Evolutionary conservation across 2,797 vertebrate genomes (phyloP).

Genomic region (Pyrocephalus nanus): DNA sequence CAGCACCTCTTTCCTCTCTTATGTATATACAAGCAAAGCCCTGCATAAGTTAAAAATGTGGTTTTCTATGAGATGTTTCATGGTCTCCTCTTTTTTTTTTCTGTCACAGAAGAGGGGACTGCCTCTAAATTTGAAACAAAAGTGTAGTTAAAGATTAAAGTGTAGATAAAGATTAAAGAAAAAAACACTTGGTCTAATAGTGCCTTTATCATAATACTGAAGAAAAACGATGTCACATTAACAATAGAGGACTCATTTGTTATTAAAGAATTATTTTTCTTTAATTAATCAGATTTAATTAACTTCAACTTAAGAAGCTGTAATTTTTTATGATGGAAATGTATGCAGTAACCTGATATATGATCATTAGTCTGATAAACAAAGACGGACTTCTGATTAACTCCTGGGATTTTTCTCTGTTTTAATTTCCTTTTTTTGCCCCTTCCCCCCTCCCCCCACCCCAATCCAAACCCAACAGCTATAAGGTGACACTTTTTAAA

Average conservation of each 20-base stretch:
- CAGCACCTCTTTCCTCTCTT: background rate
- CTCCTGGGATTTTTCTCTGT: background rate
- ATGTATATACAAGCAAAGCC: background rate
- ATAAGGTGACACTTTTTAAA: background rate
- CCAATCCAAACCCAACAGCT: background rate
- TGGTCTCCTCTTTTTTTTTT: background rate
- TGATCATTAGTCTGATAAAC: background rate
- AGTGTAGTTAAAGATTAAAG: background rate
- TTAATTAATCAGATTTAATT: background rate
- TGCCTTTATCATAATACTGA: background rate
- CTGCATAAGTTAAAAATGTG: background rate
- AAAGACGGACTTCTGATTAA: background rate
- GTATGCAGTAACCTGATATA: background rate
- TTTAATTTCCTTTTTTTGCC: background rate
- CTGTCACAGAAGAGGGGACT: background rate
- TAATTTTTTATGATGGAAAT: background rate
- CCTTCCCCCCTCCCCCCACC: fast-evolving
- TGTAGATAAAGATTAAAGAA: background rate
- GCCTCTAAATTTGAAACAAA: background rate
- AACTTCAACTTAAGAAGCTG: background rate
- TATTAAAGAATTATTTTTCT: background rate
- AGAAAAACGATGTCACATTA: background rate
- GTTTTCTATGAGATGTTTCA: background rate
- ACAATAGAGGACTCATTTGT: background rate
- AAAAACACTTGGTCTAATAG: background rate